Evolutionary conservation across 2,113 vertebrate species (phyloP), one percentile per base, ranked within the genome.

Genomic region (Mionectes macconnelli): DNA sequence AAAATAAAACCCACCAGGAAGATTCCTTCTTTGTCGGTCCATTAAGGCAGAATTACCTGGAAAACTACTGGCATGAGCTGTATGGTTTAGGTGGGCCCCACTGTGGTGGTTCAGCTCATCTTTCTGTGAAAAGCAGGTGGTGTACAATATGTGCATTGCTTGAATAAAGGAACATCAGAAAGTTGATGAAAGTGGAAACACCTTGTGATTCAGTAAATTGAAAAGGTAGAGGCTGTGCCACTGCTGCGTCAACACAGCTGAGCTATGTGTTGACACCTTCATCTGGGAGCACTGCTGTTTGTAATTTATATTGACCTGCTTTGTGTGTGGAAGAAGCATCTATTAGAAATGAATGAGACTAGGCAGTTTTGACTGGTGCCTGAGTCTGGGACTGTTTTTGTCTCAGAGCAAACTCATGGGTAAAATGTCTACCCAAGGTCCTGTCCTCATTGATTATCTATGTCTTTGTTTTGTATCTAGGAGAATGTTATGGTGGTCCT

Each of bases 1-100:
- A 52, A 74, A 86, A 14, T n/a, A 56, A 80, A 62, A 7, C 5
- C 5, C 31, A 37, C 8, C 4, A 16, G 30, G 8, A 79, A 57
- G 53, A 28, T 68, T 63, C 6, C 4, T 78, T 5, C 49, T 66
- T 69, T 64, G 9, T 63, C 4, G 5, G 2, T 87, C 25, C 0
- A 0, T 74, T 80, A 16, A 49, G 60, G 31, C 14, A 53, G 63
- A 85, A 52, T 77, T 15, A 25, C 57, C 59, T 14, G 14, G 27
- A n/a, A 63, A 19, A 33, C 28, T 49, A 3, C 25, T 42, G 15
- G 44, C 66, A 12, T 0, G 12, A 57, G 21, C 0, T 1, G 4
- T 24, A 8, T 5, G 8, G 31, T 66, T 68, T 60, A 60, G 27
- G 5, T 7, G 2, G 53, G 44, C 12, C 9, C 13, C 24, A 6